Percentiles rank a stretch among this genome's conserved stretches.
Conservation (phyloP, 2,113 vertebrate genomes). For the Phoxinus phoxinus region DNA sequence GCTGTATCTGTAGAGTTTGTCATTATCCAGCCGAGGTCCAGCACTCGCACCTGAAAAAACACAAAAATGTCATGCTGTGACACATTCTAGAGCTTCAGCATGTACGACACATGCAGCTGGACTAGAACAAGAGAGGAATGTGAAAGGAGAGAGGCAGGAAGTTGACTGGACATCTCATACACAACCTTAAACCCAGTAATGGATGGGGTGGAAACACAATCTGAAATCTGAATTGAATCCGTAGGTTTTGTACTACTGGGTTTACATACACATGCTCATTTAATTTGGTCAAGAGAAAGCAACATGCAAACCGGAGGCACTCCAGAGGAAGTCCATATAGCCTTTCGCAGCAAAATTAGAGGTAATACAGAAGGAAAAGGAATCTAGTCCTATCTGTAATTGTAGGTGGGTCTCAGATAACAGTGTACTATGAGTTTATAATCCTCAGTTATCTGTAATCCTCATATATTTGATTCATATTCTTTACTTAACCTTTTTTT, state of each 20-base stretch:
- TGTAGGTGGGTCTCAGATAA: conserved; percentile 42
- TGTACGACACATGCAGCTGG: conserved; percentile 21
- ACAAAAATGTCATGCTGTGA: conserved; percentile 52
- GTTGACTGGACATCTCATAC: background rate
- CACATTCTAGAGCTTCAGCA: conserved; percentile 6
- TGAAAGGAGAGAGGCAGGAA: conserved; percentile 10
- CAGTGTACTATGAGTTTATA: background rate
- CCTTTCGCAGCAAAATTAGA: background rate
- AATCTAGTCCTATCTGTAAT: conserved; percentile 13
- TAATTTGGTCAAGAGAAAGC: background rate
- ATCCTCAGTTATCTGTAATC: background rate
- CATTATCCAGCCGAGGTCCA: conserved; percentile 88
- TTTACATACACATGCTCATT: background rate
- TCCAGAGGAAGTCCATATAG: background rate
- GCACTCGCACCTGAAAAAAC: conserved; percentile 84
- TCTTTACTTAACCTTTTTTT: background rate
- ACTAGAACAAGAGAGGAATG: conserved; percentile 16
- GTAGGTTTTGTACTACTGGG: background rate
- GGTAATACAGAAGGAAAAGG: background rate
- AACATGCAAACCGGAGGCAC: background rate
- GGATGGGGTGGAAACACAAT: background rate
- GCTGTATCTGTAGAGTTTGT: conserved; percentile 87
- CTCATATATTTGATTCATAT: background rate
- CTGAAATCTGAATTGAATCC: background rate
- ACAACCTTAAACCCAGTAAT: background rate